Evolutionary conservation across 2,888 invertebrate genomes (phyloP), one percentile per base, ranked within the genome.

Genomic region (Callosobruchus maculatus): DNA sequence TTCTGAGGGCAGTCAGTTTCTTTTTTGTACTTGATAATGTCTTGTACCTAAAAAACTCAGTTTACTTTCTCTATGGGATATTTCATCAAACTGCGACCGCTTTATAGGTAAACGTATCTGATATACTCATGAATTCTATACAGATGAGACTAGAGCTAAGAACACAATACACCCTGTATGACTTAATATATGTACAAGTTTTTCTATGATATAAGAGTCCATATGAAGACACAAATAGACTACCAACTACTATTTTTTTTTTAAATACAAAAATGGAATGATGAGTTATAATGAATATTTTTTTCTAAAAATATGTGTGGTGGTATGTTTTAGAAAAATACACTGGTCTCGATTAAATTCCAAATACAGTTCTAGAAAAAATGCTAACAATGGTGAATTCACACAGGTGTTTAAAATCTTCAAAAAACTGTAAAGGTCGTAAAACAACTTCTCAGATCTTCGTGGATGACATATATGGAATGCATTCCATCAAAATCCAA

Each of bases 121-220:
- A 49, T 31, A 4, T 20, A 68, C 31, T 70, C 21, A 22, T 21
- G 21, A 21, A 26, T 20, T 74, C 75, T 77, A 72, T 78, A 78
- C 74, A 75, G 66, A 72, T 73, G 67, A 74, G 77, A 78, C 77
- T 76, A 78, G 76, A 78, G 68, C 74, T 49, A 72, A 75, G 71
- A 71, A 77, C 74, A 76, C 74, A 75, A 70, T 70, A 77, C 74
- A 76, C 74, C 72, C 74, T 68, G 70, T 70, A 71, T 70, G 20
- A 70, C n/a, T 70, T 21, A 30, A 68, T 71, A 72, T 70, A 68
- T 70, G 30, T 71, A 76, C 74, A 76, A 76, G 76, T 77, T 78
- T 78, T 78, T 77, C 77, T 78, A 78, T 78, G 77, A 78, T 75
- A 74, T 49, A 30, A 22, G 70, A n/a, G 31, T 26, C 22, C 67